Evolutionary conservation across 2,888 invertebrate species (phyloP).

Genomic region (Caenorhabditis sulstoni): DNA sequence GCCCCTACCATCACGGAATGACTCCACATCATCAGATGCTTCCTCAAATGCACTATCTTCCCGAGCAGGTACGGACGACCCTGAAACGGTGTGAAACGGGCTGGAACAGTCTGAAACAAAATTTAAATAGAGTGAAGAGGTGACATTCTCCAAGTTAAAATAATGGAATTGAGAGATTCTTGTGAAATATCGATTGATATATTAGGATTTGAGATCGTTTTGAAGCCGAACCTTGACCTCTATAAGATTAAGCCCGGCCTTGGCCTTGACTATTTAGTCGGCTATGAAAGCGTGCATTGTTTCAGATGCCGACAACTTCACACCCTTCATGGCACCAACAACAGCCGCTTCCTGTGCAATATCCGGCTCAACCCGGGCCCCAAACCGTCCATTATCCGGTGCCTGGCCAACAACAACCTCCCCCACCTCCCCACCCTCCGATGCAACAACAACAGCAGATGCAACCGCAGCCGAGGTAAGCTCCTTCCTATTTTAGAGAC

Average conservation of each 20-base stretch:
- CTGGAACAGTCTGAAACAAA: no score
- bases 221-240: no score
- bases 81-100: not conserved
- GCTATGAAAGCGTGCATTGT: no score
- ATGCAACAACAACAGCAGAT: slow-evolving; percentile 28
- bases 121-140: not conserved
- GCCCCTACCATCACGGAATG: slow-evolving; percentile 32
- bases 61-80: slow-evolving; percentile 20
- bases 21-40: slow-evolving; percentile 16
- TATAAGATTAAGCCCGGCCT: no score
- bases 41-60: slow-evolving; percentile 33
- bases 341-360: slow-evolving; percentile 7
- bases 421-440: slow-evolving; percentile 16
- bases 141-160: no score
- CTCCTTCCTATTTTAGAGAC: not conserved
- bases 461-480: slow-evolving; percentile 11
- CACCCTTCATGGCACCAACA: slow-evolving; percentile 47
- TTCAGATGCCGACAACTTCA: slow-evolving; percentile 53
- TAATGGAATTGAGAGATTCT: not conserved
- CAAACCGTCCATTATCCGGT: slow-evolving; percentile 14
- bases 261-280: no score
- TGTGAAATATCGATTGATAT: not conserved
- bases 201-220: no score
- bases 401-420: slow-evolving; percentile 20
- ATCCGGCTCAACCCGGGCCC: slow-evolving; percentile 2